A percentile compares a stretch with the other conserved stretches of the same genome.
phyloP scores from a whole-genome alignment of 2,888 invertebrate genomes.

The Melanargia galathea region DNA sequence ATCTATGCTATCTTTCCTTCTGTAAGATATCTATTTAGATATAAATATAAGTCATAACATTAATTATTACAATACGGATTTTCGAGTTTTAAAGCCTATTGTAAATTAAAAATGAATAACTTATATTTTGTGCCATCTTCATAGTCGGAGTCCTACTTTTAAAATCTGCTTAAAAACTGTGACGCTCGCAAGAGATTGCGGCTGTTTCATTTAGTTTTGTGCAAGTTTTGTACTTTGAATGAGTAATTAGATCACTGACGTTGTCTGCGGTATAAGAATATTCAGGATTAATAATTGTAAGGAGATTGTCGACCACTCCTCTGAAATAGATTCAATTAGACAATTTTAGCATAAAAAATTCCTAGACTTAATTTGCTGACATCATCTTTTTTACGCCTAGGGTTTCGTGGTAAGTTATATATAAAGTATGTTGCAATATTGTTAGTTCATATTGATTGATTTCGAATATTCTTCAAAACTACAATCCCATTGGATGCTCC shows the following conservation, averaged over 20 bases:
- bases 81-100: conserved; percentile 1
- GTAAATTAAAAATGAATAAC: conserved; percentile 12
- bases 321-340: conserved; percentile 43
- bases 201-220: conserved; percentile 33
- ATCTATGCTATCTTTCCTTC: too few species aligned
- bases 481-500: too few species aligned
- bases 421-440: too few species aligned
- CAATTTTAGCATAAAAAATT: conserved; percentile 23
- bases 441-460: too few species aligned
- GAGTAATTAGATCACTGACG: conserved; percentile 49
- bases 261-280: conserved; percentile 48
- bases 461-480: too few species aligned
- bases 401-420: neutral
- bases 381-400: neutral
- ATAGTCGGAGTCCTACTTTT: conserved; percentile 23
- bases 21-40: neutral
- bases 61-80: neutral
- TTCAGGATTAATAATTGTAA: conserved; percentile 56
- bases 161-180: conserved; percentile 34
- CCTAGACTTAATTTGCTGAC: conserved; percentile 17
- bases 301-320: conserved; percentile 51
- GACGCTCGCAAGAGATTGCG: conserved; percentile 32
- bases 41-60: neutral
- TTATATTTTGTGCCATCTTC: conserved; percentile 6
- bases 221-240: conserved; percentile 49